These are phyloP conservation scores for Embidobia sp. DNA, from an alignment of 2,888 invertebrate genomes.

Conservation along the genomic window DNA sequence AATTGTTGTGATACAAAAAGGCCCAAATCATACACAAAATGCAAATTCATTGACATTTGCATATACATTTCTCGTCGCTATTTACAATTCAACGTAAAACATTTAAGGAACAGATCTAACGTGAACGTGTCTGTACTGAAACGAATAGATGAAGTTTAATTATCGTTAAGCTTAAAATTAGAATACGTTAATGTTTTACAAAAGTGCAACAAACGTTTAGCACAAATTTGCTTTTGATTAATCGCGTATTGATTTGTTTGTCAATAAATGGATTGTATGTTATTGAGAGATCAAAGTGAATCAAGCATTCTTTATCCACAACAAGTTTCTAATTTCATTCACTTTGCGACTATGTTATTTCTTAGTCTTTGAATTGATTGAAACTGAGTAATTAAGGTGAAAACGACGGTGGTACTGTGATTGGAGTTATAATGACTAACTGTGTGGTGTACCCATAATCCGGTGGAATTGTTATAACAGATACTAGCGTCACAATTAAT, in stretches of 20 bases:
- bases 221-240: constrained; percentile 17
- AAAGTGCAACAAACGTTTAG: constrained; percentile 1
- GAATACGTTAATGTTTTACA: constrained; percentile 10
- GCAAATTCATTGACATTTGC: constrained; percentile 7
- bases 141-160: constrained; percentile 1
- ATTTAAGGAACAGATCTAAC: too few species aligned
- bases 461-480: constrained; percentile 80
- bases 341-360: constrained; percentile 34
- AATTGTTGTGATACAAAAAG: constrained; percentile 16
- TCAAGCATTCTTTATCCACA: constrained; percentile 43
- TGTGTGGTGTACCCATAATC: constrained; percentile 78
- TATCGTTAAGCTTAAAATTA: neutral
- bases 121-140: too few species aligned
- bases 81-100: constrained; percentile 18
- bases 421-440: constrained; percentile 77
- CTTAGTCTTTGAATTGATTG: constrained; percentile 9
- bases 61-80: constrained; percentile 24
- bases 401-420: constrained; percentile 76
- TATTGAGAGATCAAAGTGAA: constrained; percentile 37
- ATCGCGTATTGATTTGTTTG: constrained; percentile 27
- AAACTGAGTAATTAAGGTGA: constrained; percentile 69
- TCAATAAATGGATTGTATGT: constrained; percentile 28
- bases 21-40: constrained; percentile 52
- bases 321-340: constrained; percentile 36
- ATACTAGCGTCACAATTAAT: constrained; percentile 81